phyloP scores from a whole-genome alignment of 2,888 invertebrate species.

The Rotaria macrura region DNA sequence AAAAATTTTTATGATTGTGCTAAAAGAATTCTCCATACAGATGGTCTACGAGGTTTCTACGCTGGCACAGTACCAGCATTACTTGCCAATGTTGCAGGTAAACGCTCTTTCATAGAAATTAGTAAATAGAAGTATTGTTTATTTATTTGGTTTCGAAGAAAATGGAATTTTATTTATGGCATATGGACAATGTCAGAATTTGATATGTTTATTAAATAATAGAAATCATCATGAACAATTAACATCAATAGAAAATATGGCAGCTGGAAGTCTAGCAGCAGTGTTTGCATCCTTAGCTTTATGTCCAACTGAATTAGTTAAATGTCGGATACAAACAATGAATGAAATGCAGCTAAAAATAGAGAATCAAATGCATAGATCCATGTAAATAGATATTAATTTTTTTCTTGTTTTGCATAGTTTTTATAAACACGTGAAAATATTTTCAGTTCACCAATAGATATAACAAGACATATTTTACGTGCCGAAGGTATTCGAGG shows the following conservation, averaged over 20 bases:
- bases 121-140: neutral
- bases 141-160: constrained; percentile 53
- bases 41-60: constrained; percentile 63
- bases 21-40: constrained; percentile 66
- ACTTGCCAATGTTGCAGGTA: constrained; percentile 73
- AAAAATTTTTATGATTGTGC: constrained; percentile 76
- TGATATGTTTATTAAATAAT: constrained; percentile 52
- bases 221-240: constrained; percentile 59
- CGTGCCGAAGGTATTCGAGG: constrained; percentile 45
- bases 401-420: neutral
- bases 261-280: constrained; percentile 82
- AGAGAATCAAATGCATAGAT: neutral
- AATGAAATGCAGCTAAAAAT: constrained; percentile 52
- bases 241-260: constrained; percentile 66
- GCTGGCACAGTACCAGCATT: constrained; percentile 82
- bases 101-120: neutral
- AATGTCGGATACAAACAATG: constrained; percentile 88
- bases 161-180: constrained; percentile 89
- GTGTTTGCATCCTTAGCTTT: constrained; percentile 89
- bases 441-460: constrained; percentile 50
- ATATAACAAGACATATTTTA: constrained; percentile 62
- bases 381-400: neutral
- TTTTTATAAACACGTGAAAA: neutral
- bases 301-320: constrained; percentile 92
- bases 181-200: constrained; percentile 89